Base-by-base conservation (phyloP, 1,140 invertebrate genomes). In the Whitmania pigra region DNA sequence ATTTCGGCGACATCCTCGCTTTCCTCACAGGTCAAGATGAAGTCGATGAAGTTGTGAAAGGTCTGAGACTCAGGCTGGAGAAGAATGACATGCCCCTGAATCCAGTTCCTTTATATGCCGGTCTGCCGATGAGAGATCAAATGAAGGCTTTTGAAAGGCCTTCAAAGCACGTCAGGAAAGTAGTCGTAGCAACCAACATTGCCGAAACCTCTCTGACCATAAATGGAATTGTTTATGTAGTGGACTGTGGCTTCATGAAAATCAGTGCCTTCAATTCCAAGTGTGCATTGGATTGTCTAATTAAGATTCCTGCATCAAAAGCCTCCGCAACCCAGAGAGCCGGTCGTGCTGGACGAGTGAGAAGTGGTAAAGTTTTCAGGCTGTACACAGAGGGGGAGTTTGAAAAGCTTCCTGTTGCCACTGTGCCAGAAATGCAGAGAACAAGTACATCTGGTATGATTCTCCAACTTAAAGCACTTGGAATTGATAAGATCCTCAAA, bases 211-310 rank as follows among this genome's bases (percentile, higher is more conserved):
- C 94, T 7, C 87, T 99, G 29, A 93, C 90, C 11, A 90, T 93
- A 73, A 88, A 88, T 68, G 93, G 94, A 54, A 90, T 99, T 76
- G 87, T 89, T 73, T 95, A 94, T 72, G 94, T 97, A 66, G 88
- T 98, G 69, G 96, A 99, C 80, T 89, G 91, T 83, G 96, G 96
- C 2, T 99, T 94, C 84, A 91, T 94, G n/a, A 99, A 98, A 85
- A 80, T 95, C 68, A 88, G 90, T 43, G 94, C 91, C 85, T 95
- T 90, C 79, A 92, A 96, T 78, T 85, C 88, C 0, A 86, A 88
- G 40, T 89, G 90, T 20, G 88, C 89, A 27, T 90, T 91, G 17
- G 93, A 97, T 80, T 88, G 87, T 69, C 80, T 99, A 3, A 86
- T 93, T 15, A 86, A 91, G 4, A 87, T 92, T 53, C 90, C 93